Conservation (phyloP, 2,113 vertebrate genomes). For the Lasiurus cinereus region DNA sequence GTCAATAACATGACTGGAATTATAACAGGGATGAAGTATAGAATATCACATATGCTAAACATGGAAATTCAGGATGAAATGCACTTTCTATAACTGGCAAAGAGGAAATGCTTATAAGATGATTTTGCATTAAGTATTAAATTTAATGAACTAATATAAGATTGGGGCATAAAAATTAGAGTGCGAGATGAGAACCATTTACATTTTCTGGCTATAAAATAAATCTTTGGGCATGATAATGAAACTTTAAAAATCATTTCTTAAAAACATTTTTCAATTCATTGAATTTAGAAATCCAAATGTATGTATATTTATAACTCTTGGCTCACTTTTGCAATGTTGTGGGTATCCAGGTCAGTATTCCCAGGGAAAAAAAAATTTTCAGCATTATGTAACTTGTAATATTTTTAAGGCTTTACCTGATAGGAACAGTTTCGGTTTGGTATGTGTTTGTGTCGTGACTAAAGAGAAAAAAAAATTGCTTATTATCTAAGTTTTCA, state of each 20-base stretch:
- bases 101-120: conserved; percentile 28
- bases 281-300: conserved; percentile 57
- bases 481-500: conserved; percentile 43
- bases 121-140: conserved; percentile 60
- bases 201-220: conserved; percentile 54
- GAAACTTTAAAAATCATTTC: neutral
- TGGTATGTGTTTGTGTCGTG: conserved; percentile 48
- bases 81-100: conserved; percentile 40
- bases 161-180: conserved; percentile 17
- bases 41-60: neutral
- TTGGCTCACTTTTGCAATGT: neutral
- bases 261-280: conserved; percentile 52
- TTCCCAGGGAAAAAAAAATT: conserved; percentile 66
- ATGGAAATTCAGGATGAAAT: conserved; percentile 32
- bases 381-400: conserved; percentile 51
- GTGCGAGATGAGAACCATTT: conserved; percentile 6
- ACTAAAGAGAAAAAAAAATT: conserved; percentile 7
- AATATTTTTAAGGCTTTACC: conserved; percentile 7
- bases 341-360: conserved; percentile 56
- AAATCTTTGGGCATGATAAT: conserved; percentile 42
- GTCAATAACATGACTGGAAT: neutral
- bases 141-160: conserved; percentile 63
- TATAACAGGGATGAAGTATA: neutral
- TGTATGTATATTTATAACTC: neutral
- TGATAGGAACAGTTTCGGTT: conserved; percentile 51